Evolutionary conservation across 2,888 invertebrate genomes (phyloP), one percentile per base, ranked within the genome.

Genomic region (Flexamia atlantica): DNA sequence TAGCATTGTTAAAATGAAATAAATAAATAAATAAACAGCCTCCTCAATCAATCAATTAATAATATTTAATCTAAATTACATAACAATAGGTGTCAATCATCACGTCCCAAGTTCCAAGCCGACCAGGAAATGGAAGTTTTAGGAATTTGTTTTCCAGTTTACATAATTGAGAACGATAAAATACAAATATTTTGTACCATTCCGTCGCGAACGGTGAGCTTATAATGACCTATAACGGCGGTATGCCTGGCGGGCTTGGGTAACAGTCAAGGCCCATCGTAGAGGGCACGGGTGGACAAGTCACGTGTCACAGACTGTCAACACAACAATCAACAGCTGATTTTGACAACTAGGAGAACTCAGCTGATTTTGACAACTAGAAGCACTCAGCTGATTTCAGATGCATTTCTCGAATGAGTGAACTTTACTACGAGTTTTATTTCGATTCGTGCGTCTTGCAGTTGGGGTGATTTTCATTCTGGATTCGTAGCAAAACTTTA

Each of bases 261-360:
- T 3, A 20, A 23, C 14, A 2, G 53, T 12, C 53, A 14, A 50
- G 4, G 23, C 20, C 53, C 10, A 53, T 23, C n/a, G n/a, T 23
- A 23, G 53, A 46, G 5, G 14, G 57, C 17, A 23, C 3, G 23
- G 57, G 23, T 7, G 50, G 50, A 17, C 53, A 4, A 28, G 30
- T 28, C 25, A 64, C 64, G 64, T 64, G 64, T 10, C 14, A 64
- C 28, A 14, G 60, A 14, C 14, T 28, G 64, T 64, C 28, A 64
- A 64, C 64, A 64, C 28, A 64, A 64, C 64, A 64, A 28, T 53
- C 28, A 64, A 64, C 64, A 64, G 64, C 64, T 64, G 64, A 28
- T 64, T 64, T 64, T 64, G 64, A 64, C 64, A 64, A 28, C 57
- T 57, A 12, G 3, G 9, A 17, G 30, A 14, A 17, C 28, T 10